Evolutionary conservation across 2,888 invertebrate genomes (phyloP), one percentile per base, ranked within the genome.

Genomic region (Drosophila infuscata): DNA sequence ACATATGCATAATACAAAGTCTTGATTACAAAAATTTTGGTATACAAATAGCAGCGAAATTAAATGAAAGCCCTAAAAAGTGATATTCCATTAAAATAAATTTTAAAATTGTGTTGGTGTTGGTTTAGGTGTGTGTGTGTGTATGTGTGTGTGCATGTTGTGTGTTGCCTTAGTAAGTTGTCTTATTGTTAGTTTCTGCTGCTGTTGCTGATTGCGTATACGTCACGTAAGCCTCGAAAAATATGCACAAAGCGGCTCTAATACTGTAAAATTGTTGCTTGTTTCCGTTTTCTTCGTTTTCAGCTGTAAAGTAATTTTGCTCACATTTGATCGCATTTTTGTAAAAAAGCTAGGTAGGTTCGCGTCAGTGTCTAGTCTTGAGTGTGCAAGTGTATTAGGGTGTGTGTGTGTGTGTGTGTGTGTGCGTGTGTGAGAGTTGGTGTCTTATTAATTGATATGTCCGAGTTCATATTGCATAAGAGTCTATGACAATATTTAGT

Each of bases 311-410:
- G 85, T 85, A 85, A 85, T 82, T 88, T 77, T 54, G 72, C 79
- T 90, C 88, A 89, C 84, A 88, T 79, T 71, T 61, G 48, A 58
- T 83, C 80, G 83, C 79, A 80, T 70, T 76, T 82, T 46, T 72
- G 70, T 89, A 88, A 88, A 89, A 85, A 85, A 89, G 88, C 88
- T 86, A 90, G 90, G 85, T 86, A 89, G 90, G 85, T 86, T 88
- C 81, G 90, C 88, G 80, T 86, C 86, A 88, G 76, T 89, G 74
- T 85, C 54, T 41, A 58, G 70, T 84, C 68, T 65, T 11, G 29
- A 59, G 49, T 78, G 58, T 67, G 25, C 33, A 51, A 61, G 60
- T 69, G 48, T 51, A 11, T 58, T 51, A 58, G 41, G 54, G n/a
- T 41, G 25, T 51, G 62, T 70, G 57, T 63, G 59, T 65, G 36